These are phyloP conservation scores for Amiota minor DNA, from an alignment of 2,888 invertebrate species.

Conservation along the genomic window DNA sequence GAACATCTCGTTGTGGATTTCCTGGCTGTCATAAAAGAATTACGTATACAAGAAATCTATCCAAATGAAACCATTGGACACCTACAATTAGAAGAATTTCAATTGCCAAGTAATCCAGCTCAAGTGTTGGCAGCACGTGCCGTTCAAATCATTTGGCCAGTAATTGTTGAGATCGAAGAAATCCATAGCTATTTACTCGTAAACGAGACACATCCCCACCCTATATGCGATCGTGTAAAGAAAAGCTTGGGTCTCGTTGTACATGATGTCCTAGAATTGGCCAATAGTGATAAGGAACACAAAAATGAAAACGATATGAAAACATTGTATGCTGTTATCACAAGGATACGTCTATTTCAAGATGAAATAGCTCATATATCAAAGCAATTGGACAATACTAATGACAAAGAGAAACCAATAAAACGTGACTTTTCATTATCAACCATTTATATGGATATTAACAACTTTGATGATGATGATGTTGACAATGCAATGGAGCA, in stretches of 20 bases:
- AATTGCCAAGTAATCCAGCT: constrained; percentile 57
- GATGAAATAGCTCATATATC: constrained; percentile 34
- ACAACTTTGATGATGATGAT: neutral
- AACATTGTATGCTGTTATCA: constrained; percentile 54
- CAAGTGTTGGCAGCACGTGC: constrained; percentile 63
- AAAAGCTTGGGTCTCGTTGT: constrained; percentile 49
- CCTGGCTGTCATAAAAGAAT: constrained; percentile 50
- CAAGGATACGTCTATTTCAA: constrained; percentile 56
- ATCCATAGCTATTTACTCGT: constrained; percentile 46
- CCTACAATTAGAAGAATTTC: constrained; percentile 48
- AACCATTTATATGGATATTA: neutral
- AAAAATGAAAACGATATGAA: constrained; percentile 35
- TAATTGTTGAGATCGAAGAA: constrained; percentile 56
- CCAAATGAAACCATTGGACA: constrained; percentile 40
- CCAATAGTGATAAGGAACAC: constrained; percentile 36
- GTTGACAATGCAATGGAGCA: neutral
- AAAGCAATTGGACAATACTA: neutral
- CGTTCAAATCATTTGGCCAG: constrained; percentile 63
- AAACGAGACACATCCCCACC: constrained; percentile 47
- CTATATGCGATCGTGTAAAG: constrained; percentile 45
- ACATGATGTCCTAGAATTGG: constrained; percentile 56
- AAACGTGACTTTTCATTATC: neutral
- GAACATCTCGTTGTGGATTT: constrained; percentile 66
- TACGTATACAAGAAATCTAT: constrained; percentile 52
- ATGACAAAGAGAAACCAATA: neutral